A percentile compares a stretch with the other conserved stretches of the same genome.
Conservation (phyloP, 2,797 vertebrate genomes). For the Nyctalus aviator region DNA sequence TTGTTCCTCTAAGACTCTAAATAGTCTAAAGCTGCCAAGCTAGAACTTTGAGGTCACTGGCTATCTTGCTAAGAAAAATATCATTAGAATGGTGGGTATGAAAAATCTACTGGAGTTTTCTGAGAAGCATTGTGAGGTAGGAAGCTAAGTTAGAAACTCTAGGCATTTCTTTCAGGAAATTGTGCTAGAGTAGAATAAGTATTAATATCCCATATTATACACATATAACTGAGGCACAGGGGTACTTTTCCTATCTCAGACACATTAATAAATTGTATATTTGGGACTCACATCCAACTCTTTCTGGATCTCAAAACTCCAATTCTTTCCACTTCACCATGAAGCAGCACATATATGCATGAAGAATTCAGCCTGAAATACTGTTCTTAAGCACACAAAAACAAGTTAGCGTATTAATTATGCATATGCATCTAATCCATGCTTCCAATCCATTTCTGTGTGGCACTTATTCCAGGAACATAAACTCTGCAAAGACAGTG, state of each 20-base stretch:
- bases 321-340: background rate
- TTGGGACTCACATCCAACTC: background rate
- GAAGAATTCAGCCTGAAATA: background rate
- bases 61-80: background rate
- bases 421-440: background rate
- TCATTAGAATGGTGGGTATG: background rate
- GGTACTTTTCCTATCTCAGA: background rate
- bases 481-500: conserved; percentile 43
- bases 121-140: background rate
- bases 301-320: background rate
- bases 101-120: background rate
- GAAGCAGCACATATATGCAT: background rate
- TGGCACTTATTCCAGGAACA: background rate
- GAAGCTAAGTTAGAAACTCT: conserved; percentile 4
- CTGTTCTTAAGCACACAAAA: background rate
- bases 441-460: background rate
- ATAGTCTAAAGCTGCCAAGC: background rate
- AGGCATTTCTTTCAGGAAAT: background rate
- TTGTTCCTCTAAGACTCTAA: background rate
- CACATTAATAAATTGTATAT: background rate
- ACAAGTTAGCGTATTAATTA: background rate
- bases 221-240: background rate
- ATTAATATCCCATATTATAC: background rate
- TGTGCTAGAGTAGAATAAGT: background rate
- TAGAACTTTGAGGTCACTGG: background rate